Evolutionary conservation across 92 coral and sea anemone species (phyloP).

Genomic region (Diadumene lineata): DNA sequence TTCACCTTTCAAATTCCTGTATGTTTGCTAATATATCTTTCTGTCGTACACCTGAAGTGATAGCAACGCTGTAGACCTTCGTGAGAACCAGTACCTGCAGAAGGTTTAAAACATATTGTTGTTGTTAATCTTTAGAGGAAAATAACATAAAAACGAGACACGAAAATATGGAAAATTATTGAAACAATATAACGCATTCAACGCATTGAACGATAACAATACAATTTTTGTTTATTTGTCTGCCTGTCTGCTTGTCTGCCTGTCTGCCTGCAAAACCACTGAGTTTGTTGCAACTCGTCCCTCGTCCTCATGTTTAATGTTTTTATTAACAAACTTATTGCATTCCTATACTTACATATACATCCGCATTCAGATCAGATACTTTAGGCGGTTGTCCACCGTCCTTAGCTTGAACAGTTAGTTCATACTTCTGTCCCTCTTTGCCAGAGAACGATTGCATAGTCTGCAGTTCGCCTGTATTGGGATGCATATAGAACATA

Average conservation of each 20-base stretch:
- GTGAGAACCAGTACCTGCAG: constrained; percentile 47
- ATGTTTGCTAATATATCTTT: constrained; percentile 19
- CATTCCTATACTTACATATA: constrained; percentile 41
- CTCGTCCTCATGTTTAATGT: constrained; percentile 1
- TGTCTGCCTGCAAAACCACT: too few species aligned
- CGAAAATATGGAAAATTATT: too few species aligned
- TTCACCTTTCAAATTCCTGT: constrained; percentile 41
- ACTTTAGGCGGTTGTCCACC: constrained; percentile 13
- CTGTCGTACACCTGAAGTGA: constrained; percentile 33
- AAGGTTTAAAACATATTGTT: too few species aligned
- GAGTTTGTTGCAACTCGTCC: too few species aligned
- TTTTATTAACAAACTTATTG: background rate
- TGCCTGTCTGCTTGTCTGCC: too few species aligned
- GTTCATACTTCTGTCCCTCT: constrained; percentile 33
- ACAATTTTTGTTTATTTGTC: too few species aligned
- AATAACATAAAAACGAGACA: too few species aligned
- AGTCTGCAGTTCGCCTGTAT: constrained; percentile 51
- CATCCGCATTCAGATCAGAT: constrained; percentile 18
- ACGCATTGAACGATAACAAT: too few species aligned
- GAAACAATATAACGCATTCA: too few species aligned
- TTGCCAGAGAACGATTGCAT: constrained; percentile 37
- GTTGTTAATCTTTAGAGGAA: too few species aligned
- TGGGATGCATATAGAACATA: constrained; percentile 49
- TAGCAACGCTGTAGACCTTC: constrained; percentile 25
- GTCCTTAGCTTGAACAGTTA: constrained; percentile 49